phyloP scores from a whole-genome alignment of 2,888 invertebrate species.

The Axea sp. region DNA sequence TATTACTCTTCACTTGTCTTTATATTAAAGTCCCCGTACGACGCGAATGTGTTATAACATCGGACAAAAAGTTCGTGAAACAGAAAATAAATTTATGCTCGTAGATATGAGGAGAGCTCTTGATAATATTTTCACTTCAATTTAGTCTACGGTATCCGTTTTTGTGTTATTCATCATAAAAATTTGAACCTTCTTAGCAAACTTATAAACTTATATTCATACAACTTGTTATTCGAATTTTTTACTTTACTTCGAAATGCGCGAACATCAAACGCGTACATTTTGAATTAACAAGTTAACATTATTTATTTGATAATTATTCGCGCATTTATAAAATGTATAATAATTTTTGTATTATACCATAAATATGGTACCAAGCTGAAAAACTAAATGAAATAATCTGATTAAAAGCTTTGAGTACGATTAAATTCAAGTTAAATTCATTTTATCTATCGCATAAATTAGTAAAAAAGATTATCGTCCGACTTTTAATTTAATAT shows the following conservation, averaged over 20 bases:
- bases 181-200: constrained; percentile 34
- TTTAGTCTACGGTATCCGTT: constrained; percentile 22
- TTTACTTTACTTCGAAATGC: too few species aligned
- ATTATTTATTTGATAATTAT: neutral
- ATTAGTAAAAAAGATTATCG: too few species aligned
- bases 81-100: constrained; percentile 32
- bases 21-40: neutral
- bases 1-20: too few species aligned
- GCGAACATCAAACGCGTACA: too few species aligned
- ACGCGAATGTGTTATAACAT: constrained; percentile 4
- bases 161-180: constrained; percentile 39
- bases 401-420: too few species aligned
- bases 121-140: constrained; percentile 40
- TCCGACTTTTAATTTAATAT: too few species aligned
- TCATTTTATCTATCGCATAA: too few species aligned
- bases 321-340: too few species aligned
- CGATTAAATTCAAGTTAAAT: too few species aligned
- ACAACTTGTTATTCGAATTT: constrained; percentile 25
- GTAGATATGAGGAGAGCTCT: constrained; percentile 19
- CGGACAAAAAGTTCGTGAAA: constrained; percentile 8
- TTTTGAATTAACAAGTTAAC: constrained; percentile 17
- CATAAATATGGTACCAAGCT: too few species aligned
- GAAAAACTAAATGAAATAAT: too few species aligned
- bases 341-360: too few species aligned
- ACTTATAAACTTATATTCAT: constrained; percentile 24